Percentiles rank a stretch among this genome's conserved stretches.
Evolutionary conservation across 2,113 vertebrate genomes (phyloP).

Genomic region (Gadus macrocephalus): DNA sequence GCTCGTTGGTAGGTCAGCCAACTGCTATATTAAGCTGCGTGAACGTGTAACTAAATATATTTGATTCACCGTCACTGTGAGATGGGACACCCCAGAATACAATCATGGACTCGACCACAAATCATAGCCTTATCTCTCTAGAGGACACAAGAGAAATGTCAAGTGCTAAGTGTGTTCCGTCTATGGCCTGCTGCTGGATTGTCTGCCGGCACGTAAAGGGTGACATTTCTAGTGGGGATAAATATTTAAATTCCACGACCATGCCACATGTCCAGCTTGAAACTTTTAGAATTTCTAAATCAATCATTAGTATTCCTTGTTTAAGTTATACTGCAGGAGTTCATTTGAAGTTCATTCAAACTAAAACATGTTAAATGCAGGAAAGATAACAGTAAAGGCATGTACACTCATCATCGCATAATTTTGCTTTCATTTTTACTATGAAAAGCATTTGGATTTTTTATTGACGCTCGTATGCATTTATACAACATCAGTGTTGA

Average conservation of each 20-base stretch:
- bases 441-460: too few relatives aligned
- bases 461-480: too few relatives aligned
- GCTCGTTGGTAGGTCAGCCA: constrained; percentile 23
- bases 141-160: neutral
- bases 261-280: too few relatives aligned
- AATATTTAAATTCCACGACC: too few relatives aligned
- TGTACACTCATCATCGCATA: neutral
- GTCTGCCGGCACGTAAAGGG: neutral
- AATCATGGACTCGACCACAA: neutral
- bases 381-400: too few relatives aligned
- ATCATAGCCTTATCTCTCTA: neutral
- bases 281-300: too few relatives aligned
- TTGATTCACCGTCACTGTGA: neutral
- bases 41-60: neutral
- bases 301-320: too few relatives aligned
- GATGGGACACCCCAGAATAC: neutral
- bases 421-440: neutral
- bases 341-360: too few relatives aligned
- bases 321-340: too few relatives aligned
- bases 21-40: neutral
- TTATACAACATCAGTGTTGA: too few relatives aligned
- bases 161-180: neutral
- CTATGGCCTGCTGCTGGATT: neutral
- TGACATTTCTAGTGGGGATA: too few relatives aligned
- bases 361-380: neutral